Evolutionary conservation across 2,888 invertebrate species (phyloP).

Genomic region (Callinectes sapidus): DNA sequence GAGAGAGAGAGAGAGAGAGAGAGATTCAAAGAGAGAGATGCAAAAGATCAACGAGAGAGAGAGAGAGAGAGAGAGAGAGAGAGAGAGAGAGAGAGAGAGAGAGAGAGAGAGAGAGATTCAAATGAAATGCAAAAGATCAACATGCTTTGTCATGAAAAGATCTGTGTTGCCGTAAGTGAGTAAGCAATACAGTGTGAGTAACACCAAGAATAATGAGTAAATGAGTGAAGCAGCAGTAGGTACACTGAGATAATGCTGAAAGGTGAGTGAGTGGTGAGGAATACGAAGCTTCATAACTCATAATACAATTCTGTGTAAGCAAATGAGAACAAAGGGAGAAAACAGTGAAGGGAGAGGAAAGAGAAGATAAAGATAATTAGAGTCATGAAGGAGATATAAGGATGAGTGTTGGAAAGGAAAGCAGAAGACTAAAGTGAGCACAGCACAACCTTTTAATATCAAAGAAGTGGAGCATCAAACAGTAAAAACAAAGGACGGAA

Average conservation of each 20-base stretch:
- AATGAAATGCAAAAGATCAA: background rate
- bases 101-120: background rate
- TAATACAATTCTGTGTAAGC: background rate
- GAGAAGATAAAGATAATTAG: background rate
- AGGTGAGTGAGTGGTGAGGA: background rate
- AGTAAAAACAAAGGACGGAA: too few species aligned
- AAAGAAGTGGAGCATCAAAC: too few species aligned
- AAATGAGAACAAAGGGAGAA: background rate
- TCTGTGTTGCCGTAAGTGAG: background rate
- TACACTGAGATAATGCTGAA: background rate
- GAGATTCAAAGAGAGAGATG: too few species aligned
- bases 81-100: too few species aligned
- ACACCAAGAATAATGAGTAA: background rate
- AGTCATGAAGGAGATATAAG: too few species aligned
- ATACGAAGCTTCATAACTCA: background rate
- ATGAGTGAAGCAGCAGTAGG: background rate
- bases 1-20: too few species aligned
- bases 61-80: too few species aligned
- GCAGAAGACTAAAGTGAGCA: too few species aligned
- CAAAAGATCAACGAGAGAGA: too few species aligned
- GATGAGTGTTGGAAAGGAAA: too few species aligned
- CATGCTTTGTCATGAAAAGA: background rate
- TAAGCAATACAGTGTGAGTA: background rate
- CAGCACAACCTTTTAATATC: too few species aligned
- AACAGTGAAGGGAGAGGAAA: background rate